Evolutionary conservation across 2,888 invertebrate genomes (phyloP), one percentile per base, ranked within the genome.

Genomic region (Mythimna lalbum): DNA sequence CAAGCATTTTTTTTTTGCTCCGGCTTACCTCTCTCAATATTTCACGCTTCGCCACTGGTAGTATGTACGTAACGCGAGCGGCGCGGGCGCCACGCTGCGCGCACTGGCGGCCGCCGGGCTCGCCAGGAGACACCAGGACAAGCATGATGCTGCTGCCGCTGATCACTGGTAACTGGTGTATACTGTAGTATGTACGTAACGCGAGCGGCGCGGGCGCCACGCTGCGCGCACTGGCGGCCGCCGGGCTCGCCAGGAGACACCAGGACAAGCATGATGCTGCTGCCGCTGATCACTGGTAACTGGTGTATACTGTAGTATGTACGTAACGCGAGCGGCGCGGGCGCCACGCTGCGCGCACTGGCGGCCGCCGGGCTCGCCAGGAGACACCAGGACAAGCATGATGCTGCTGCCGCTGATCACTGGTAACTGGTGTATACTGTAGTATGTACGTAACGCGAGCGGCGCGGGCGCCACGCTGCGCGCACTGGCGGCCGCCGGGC

Each of bases 281-380:
- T n/a, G n/a, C n/a, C n/a, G n/a, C n/a, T n/a, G n/a, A n/a, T n/a
- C n/a, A n/a, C n/a, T n/a, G n/a, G n/a, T n/a, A n/a, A n/a, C n/a
- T n/a, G n/a, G n/a, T n/a, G n/a, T n/a, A n/a, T n/a, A n/a, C n/a
- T n/a, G n/a, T n/a, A n/a, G n/a, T n/a, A n/a, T n/a, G 70, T 90
- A 76, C 89, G 93, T 67, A 81, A 83, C 69, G 89, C 92, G 81
- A 78, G 74, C 31, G 88, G 90, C 78, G 93, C 93, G 85, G 93
- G 94, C 61, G 85, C 84, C 83, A 92, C 94, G 74, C 87, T 95
- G 84, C 92, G 95, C 52, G 86, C 93, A 81, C 89, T 94, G 21
- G 91, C 94, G 55, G 94, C 94, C 63, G 94, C 94, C 59, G 92
- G 92, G 0, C 93, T 95, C 10, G 95, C 95, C 52, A 88, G 94